Conservation (phyloP, 1,140 invertebrate genomes). For the Patella vulgata region DNA sequence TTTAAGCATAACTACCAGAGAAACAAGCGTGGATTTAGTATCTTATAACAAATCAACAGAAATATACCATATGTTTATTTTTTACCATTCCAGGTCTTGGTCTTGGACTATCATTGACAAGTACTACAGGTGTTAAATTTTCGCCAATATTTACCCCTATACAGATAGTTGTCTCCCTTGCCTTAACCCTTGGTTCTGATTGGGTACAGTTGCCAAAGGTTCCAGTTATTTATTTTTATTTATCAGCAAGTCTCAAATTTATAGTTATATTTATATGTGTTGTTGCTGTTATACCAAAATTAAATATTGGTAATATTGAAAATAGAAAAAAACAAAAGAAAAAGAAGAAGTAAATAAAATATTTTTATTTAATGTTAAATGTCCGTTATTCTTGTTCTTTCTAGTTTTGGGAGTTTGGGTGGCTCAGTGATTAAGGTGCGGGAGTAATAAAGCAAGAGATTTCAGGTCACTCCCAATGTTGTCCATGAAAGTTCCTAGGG, state of each 20-base stretch:
- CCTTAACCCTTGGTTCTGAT: constrained; percentile 19
- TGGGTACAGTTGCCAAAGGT: constrained; percentile 16
- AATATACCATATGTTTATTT: too few relatives aligned
- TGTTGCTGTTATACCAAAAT: constrained; percentile 20
- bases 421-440: too few relatives aligned
- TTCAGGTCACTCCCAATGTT: too few relatives aligned
- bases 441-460: too few relatives aligned
- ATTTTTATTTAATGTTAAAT: too few relatives aligned
- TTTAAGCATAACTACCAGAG: too few relatives aligned
- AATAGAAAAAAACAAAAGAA: constrained; percentile 13
- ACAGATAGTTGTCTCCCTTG: constrained; percentile 17
- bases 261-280: constrained; percentile 16
- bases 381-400: too few relatives aligned
- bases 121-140: too few relatives aligned
- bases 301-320: constrained; percentile 10
- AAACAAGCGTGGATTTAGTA: too few relatives aligned
- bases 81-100: constrained; percentile 23
- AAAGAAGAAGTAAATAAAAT: constrained; percentile 12
- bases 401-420: too few relatives aligned
- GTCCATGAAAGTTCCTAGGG: too few relatives aligned
- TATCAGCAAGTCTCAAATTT: constrained; percentile 26
- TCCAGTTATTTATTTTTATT: constrained; percentile 27
- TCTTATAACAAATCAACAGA: too few relatives aligned
- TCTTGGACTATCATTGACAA: constrained; percentile 2
- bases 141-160: not conserved